These are phyloP conservation scores for Polyodon spathula DNA, from an alignment of 2,113 vertebrate genomes.

Conservation along the genomic window DNA sequence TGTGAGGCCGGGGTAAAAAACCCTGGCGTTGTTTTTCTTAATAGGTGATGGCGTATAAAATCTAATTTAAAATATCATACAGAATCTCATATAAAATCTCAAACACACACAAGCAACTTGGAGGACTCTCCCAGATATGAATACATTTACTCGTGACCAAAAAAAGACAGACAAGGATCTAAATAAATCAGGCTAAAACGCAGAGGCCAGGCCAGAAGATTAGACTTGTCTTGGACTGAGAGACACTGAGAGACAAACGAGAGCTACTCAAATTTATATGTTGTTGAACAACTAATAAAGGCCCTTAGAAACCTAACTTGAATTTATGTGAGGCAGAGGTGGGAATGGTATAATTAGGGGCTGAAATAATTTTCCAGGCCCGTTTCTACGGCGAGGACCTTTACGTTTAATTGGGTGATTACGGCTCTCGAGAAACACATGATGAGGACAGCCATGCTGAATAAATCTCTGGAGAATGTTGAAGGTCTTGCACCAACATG, in stretches of 20 bases:
- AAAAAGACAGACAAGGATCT: slow-evolving; percentile 18
- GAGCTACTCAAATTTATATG: slow-evolving; percentile 27
- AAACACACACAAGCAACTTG: too few species aligned
- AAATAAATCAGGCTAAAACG: slow-evolving; percentile 31
- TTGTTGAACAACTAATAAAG: slow-evolving; percentile 40
- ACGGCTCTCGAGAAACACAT: slow-evolving; percentile 30
- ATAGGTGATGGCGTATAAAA: too few species aligned
- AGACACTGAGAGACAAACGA: slow-evolving; percentile 23
- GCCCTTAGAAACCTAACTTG: slow-evolving; percentile 31
- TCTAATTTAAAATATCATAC: neutral
- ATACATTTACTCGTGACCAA: slow-evolving; percentile 8
- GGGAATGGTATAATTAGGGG: slow-evolving; percentile 40
- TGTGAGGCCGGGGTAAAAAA: too few species aligned
- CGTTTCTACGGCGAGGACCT: slow-evolving; percentile 36
- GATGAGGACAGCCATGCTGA: slow-evolving; percentile 33
- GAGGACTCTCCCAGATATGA: too few species aligned
- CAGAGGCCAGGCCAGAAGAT: slow-evolving; percentile 34
- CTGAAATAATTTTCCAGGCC: slow-evolving; percentile 35
- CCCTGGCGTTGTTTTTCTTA: too few species aligned
- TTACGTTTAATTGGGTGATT: slow-evolving; percentile 49
- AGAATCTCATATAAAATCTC: neutral
- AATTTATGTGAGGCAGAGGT: slow-evolving; percentile 38
- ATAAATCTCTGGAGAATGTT: slow-evolving; percentile 42
- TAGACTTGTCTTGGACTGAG: slow-evolving; percentile 23
- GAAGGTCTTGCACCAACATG: slow-evolving; percentile 41